Evolutionary conservation across 2,888 invertebrate genomes (phyloP), one percentile per base, ranked within the genome.

Genomic region (Chrysina gloriosa): DNA sequence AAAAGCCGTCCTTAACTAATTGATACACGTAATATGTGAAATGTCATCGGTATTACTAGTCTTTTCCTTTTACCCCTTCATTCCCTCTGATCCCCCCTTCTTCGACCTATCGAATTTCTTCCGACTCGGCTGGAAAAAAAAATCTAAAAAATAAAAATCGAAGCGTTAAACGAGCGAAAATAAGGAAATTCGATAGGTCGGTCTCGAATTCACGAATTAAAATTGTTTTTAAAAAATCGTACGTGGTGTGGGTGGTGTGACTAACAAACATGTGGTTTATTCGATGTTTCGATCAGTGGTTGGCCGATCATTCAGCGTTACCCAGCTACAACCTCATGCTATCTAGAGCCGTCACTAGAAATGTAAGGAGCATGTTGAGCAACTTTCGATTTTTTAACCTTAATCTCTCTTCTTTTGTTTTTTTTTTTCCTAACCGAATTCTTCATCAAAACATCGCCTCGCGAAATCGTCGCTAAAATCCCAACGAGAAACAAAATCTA

Each of bases 251-350:
- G 52, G 52, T 67, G 63, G 63, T 67, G 69, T 72, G 64, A 72
- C 71, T 73, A 73, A 73, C 72, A 66, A 70, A 65, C 9, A 48
- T 23, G 71, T 70, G 69, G 68, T 71, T 73, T 69, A 70, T 72
- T 71, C 67, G 70, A 67, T 70, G 65, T 71, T n/a, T n/a, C 67
- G 61, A 63, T 50, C 74, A 82, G 81, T 92, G 92, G 92, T 86
- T 92, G 87, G 91, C 91, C 83, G 91, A 92, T 84, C 90, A 92
- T 85, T 89, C 90, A 74, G 88, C 88, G 75, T 85, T 89, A 80
- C 89, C 89, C 77, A 80, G 78, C 74, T 89, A 89, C 84, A 87
- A 89, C 81, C 89, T 89, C 83, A 88, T 89, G 84, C 88, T 89
- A 83, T 88, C 88, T 83, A 88, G 89, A 83, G 90, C 90, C 83